Evolutionary conservation across 2,113 vertebrate species (phyloP).

Genomic region (Oxygymnocypris stewartii): DNA sequence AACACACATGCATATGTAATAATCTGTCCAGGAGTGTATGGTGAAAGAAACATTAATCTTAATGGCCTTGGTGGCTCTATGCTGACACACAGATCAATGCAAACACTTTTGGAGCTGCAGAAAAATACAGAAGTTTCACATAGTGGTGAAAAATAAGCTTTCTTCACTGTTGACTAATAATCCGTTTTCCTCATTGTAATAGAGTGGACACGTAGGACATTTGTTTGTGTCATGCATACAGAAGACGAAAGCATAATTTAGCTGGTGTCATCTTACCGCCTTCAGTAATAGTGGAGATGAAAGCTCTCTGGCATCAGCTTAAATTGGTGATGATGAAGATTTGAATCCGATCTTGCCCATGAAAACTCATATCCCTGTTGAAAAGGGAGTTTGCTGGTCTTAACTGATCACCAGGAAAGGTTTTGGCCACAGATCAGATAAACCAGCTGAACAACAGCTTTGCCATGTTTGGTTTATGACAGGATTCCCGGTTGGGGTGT

Average conservation of each 20-base stretch:
- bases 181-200: background rate
- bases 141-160: background rate
- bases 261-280: background rate
- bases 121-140: no score
- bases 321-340: conserved; percentile 8
- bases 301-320: background rate
- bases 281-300: background rate
- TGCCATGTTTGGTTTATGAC: background rate
- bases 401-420: background rate
- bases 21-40: conserved; percentile 61
- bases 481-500: background rate
- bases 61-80: background rate
- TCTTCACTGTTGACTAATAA: background rate
- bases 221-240: background rate
- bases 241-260: background rate
- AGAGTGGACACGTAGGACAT: background rate
- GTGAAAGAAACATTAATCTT: conserved; percentile 53
- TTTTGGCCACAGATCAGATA: background rate
- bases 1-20: conserved; percentile 54
- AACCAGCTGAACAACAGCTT: background rate
- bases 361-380: background rate
- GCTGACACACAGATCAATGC: background rate
- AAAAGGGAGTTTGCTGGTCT: background rate
- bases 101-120: background rate
- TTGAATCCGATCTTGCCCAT: background rate